Base-by-base conservation (phyloP, 1,140 invertebrate genomes). In the Drosophila ananassae region DNA sequence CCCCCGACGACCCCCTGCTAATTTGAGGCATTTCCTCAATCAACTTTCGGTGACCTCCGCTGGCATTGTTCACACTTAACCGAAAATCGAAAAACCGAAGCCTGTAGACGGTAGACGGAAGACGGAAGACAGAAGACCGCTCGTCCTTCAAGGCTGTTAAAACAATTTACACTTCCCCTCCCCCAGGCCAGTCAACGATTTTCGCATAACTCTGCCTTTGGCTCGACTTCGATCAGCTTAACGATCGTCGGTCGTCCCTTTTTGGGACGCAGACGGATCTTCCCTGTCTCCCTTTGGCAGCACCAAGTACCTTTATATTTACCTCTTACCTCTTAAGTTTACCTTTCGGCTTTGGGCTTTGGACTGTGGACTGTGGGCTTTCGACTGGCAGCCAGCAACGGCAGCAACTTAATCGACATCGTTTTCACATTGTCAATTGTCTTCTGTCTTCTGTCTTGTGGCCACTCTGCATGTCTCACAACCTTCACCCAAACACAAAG, bases 361-460 rank as follows among this genome's bases (percentile, higher is more conserved):
- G 12, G 12, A 13, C 10, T 28, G 25, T 28, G 25, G 25, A 12
- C 9, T 13, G 4, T 13, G 28, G 41, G 8, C 58, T 51, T 51
- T 51, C 58, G 48, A 60, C 58, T 52, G 63, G 63, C 63, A 66
- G 75, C 66, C 59, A 66, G 75, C 66, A 64, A 80, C 80, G 64
- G 81, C 81, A 85, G 81, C 81, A 85, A 87, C 81, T 85, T 85
- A 85, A 85, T 85, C 81, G 81, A 87, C 81, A 84, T 84, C 81
- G 81, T 85, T 87, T 85, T 82, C 81, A 85, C 81, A 85, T 85
- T 85, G 81, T 85, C 81, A 85, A 85, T 85, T 87, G 81, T 87
- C 78, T 85, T 67, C 69, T 74, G 41, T 44, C 41, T 44, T 4
- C 44, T 82, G 81, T 87, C 78, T 85, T 63, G 63, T 74, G 73